Conservation (phyloP, 2,888 invertebrate genomes). For the Orchesellides sinensis region DNA sequence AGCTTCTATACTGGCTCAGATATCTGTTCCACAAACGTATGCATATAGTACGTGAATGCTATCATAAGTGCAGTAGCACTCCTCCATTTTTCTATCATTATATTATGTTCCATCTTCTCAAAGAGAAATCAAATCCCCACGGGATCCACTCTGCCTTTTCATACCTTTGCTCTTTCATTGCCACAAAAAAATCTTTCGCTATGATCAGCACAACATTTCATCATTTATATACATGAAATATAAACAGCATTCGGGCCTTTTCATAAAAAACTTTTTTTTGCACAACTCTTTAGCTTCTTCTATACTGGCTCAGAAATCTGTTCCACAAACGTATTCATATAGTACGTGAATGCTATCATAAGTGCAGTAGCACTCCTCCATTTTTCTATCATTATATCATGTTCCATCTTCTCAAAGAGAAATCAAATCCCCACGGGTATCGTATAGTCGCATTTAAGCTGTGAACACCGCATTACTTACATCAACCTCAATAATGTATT, state of each 20-base stretch:
- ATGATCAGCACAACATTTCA: not conserved
- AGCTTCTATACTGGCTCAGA: not conserved
- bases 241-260: not conserved
- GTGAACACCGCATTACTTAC: constrained; percentile 39
- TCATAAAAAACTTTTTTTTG: not conserved
- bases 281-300: not conserved
- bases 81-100: not conserved
- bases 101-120: not conserved
- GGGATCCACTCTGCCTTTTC: no score
- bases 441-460: constrained; percentile 41
- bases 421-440: constrained; percentile 45
- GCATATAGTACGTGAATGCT: no score
- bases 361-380: no score
- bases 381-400: not conserved
- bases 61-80: no score
- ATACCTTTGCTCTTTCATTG: not conserved
- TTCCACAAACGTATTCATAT: constrained; percentile 7
- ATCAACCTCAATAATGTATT: constrained; percentile 42
- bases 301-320: not conserved
- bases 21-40: not conserved
- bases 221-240: not conserved
- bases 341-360: no score
- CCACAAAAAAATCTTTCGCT: not conserved
- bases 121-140: constrained; percentile 37
- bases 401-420: not conserved